phyloP scores from a whole-genome alignment of 2,888 invertebrate genomes.

The Patella pellucida region DNA sequence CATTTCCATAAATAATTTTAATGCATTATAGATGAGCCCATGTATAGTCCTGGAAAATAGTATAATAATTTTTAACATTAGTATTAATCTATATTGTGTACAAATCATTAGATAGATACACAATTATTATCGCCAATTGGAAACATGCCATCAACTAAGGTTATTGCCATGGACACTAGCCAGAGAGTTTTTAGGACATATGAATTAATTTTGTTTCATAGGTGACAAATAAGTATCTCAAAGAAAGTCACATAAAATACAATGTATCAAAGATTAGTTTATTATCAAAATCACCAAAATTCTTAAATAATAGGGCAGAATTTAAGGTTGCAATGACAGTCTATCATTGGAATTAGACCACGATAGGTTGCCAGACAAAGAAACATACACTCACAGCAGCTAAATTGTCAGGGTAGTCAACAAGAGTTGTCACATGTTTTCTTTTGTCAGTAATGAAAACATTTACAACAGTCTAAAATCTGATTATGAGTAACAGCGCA shows the following conservation, averaged over 20 bases:
- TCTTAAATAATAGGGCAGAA: background rate
- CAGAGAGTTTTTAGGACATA: constrained; percentile 2
- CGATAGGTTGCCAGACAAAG: too few species aligned
- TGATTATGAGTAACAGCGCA: too few species aligned
- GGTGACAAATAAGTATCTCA: background rate
- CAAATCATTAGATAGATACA: background rate
- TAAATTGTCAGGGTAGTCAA: too few species aligned
- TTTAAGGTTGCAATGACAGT: too few species aligned
- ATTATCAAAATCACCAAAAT: background rate
- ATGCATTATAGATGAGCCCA: constrained; percentile 98
- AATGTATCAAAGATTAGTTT: background rate
- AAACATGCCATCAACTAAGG: constrained; percentile 4
- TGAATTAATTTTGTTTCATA: too few species aligned
- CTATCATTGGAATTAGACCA: too few species aligned
- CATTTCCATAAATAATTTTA: constrained; percentile 99
- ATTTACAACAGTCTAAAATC: too few species aligned
- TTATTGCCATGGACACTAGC: background rate
- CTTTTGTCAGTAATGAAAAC: too few species aligned
- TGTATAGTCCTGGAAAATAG: constrained; percentile 83
- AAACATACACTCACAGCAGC: too few species aligned
- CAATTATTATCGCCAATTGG: background rate
- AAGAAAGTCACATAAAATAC: constrained; percentile 22
- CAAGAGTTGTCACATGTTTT: too few species aligned
- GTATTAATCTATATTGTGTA: too few species aligned
- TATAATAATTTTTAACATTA: background rate